Evolutionary conservation across 2,888 invertebrate species (phyloP), one percentile per base, ranked within the genome.

Genomic region (Zeuzera pyrina): DNA sequence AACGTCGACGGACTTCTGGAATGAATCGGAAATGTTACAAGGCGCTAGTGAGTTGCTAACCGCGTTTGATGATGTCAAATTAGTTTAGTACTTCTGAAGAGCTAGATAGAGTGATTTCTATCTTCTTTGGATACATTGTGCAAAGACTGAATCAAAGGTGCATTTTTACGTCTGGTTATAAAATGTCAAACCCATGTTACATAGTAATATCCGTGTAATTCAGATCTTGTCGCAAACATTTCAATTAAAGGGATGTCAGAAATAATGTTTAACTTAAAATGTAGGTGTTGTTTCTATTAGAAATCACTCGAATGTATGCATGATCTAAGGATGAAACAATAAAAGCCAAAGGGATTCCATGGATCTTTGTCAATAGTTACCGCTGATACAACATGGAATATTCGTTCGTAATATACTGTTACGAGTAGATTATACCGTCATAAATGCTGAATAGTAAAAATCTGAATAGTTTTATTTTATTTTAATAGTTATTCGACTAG

Each of bases 41-140:
- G 65, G 61, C 31, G 60, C 72, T 2, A 69, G 52, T 44, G 79
- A 76, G 31, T 45, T 79, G 25, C 62, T 78, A 19, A 67, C 62
- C 4, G 78, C 79, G 2, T 73, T 81, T 34, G 77, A 79, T 42
- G 79, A 77, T 39, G 78, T 81, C 30, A 81, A 76, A 49, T 53
- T 81, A 44, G 67, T 44, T 34, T 73, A 70, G 42, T 36, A 14
- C 8, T n/a, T n/a, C n/a, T n/a, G n/a, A n/a, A n/a, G n/a, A n/a
- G 10, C 6, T 8, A 12, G 25, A 25, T 25, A 13, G 12, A 54
- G 64, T 72, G 69, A 57, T 67, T 69, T 68, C 57, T 44, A 12
- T 31, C 33, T 47, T 39, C 15, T 21, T 37, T 46, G 44, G 33
- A 52, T 45, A 35, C 33, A 32, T 45, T 49, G 38, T 54, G 42